Evolutionary conservation across 2,888 invertebrate species (phyloP), one percentile per base, ranked within the genome.

Genomic region (Andrena chrysosceles): DNA sequence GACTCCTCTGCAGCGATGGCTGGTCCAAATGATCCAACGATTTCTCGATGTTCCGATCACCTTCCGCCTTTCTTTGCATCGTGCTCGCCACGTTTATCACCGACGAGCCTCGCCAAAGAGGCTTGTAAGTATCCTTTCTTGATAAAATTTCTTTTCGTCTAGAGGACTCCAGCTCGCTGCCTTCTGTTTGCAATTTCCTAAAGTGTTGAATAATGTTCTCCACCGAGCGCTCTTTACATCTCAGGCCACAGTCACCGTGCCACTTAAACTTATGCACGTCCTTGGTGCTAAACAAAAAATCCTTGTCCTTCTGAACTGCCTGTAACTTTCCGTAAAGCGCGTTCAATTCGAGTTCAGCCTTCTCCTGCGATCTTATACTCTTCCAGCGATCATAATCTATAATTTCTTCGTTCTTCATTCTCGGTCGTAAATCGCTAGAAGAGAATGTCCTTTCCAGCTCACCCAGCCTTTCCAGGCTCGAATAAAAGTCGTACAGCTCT

Each of bases 381-480:
- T 96, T 97, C 98, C 98, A 98, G 77, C 97, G 95, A 86, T 98
- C 98, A 92, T 97, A 98, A 94, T 98, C 98, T 81, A 98, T 96
- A 10, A 97, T 96, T 92, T 97, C 97, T 89, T 97, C 96, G 90
- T 97, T 97, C 93, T 95, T 96, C 87, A 96, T 95, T 88, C 97
- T 95, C 0, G 97, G 97, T 68, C 96, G 95, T 67, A 97, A 94
- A 89, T 97, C 96, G 62, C 95, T 95, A 0, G 95, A 95, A 0
- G 97, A 97, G 5, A 97, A 97, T 0, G 96, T 96, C 86, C 96
- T 96, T 94, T 98, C 98, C 76, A 98, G 93, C 90, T 98, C 96
- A 0, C 97, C 97, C 67, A 98, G 96, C 89, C 98, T 95, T 94
- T 98, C 98, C 81, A 99, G 95, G 86, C 97, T 97, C 48, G 96